These are phyloP conservation scores for Thumatha senex DNA, from an alignment of 2,888 invertebrate species.

Conservation along the genomic window DNA sequence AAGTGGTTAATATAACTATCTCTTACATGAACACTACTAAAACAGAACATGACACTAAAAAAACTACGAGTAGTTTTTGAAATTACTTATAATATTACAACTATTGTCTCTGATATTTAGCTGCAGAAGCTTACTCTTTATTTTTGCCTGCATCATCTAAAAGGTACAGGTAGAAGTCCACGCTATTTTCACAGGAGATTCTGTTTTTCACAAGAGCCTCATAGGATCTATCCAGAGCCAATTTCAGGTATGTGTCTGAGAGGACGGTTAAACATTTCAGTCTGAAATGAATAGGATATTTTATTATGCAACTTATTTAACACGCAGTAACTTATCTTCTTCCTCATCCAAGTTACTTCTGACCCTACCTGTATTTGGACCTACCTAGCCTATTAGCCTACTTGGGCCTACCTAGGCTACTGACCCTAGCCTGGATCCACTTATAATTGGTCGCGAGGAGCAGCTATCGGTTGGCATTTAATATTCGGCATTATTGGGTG, in stretches of 20 bases:
- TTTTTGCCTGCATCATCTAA: not conserved
- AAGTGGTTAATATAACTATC: no score
- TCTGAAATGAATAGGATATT: not conserved
- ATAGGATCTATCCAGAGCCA: not conserved
- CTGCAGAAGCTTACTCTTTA: not conserved
- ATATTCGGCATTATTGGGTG: no score
- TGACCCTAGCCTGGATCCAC: no score
- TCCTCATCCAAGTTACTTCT: not conserved
- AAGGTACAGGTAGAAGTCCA: not conserved
- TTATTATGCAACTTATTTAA: not conserved
- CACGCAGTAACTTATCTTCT: not conserved
- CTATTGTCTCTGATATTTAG: no score
- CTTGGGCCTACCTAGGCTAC: no score
- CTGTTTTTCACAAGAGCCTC: not conserved
- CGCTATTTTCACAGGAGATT: not conserved
- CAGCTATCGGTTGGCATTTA: no score
- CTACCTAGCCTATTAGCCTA: no score
- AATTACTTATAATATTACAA: no score
- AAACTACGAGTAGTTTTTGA: no score
- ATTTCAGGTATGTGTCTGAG: not conserved
- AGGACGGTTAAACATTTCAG: not conserved
- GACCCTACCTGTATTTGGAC: not conserved
- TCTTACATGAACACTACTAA: no score
- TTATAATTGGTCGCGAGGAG: no score
- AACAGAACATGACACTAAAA: no score